Percentiles rank a stretch among this genome's conserved stretches.
Evolutionary conservation across 2,797 vertebrate species (phyloP).

Genomic region (Typhlichthys eigenmanni): DNA sequence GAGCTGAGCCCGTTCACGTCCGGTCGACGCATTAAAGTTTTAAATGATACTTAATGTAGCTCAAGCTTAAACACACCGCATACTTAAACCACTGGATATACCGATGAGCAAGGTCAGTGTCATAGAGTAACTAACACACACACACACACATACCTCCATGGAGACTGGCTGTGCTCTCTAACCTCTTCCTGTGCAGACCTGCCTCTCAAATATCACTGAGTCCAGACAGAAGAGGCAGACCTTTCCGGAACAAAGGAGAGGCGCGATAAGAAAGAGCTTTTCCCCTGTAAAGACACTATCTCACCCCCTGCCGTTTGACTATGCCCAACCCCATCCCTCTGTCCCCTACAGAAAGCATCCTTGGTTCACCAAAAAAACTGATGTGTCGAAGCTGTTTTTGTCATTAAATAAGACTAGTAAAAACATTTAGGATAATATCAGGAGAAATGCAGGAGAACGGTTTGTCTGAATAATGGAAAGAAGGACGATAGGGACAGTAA

Average conservation of each 20-base stretch:
- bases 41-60: neutral
- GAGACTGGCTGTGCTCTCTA: conserved; percentile 51
- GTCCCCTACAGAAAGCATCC: conserved; percentile 22
- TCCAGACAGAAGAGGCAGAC: conserved; percentile 61
- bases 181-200: conserved; percentile 50
- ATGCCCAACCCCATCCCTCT: conserved; percentile 38
- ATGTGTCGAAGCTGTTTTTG: no score
- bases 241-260: conserved; percentile 68
- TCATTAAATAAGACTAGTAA: no score
- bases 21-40: conserved; percentile 6
- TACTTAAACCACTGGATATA: conserved; percentile 19
- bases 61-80: conserved; percentile 4
- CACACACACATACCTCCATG: conserved; percentile 27
- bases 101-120: neutral
- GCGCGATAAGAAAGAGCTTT: conserved; percentile 59
- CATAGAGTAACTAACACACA: neutral
- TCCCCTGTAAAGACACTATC: conserved; percentile 48
- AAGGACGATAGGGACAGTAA: no score
- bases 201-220: conserved; percentile 71
- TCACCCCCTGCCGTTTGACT: conserved; percentile 32
- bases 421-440: no score
- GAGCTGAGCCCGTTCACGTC: conserved; percentile 30
- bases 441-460: no score
- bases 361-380: conserved; percentile 19
- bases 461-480: no score